Evolutionary conservation across 2,888 invertebrate genomes (phyloP).

Genomic region (Cerastis leucographa): DNA sequence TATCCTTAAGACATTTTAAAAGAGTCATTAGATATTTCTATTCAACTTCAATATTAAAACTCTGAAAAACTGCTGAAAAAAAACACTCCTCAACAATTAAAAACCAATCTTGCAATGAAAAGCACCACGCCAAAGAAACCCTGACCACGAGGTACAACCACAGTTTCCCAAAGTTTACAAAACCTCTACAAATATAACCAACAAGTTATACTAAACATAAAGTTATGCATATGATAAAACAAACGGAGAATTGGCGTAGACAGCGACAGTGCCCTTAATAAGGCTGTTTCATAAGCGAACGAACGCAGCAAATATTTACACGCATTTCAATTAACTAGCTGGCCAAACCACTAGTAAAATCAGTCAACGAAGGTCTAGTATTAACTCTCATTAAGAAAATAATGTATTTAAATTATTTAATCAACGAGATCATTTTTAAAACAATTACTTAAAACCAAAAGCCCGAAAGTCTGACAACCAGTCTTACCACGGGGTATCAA

Average conservation of each 20-base stretch:
- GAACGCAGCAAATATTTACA: slow-evolving; percentile 84
- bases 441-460: not conserved
- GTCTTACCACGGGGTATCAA: no score
- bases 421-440: no score
- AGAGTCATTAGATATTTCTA: not conserved
- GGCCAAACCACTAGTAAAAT: slow-evolving; percentile 69
- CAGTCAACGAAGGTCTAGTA: slow-evolving; percentile 20
- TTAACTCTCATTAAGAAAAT: not conserved
- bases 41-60: not conserved
- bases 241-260: slow-evolving; percentile 46
- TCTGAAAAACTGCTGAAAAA: not conserved
- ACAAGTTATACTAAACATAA: slow-evolving; percentile 12
- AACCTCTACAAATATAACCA: slow-evolving; percentile 6
- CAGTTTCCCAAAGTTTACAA: not conserved
- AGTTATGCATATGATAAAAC: slow-evolving; percentile 49
- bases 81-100: not conserved
- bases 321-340: slow-evolving; percentile 88
- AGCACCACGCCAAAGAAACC: not conserved
- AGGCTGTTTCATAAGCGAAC: slow-evolving; percentile 81
- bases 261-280: slow-evolving; percentile 73
- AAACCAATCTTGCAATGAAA: not conserved
- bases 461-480: no score
- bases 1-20: not conserved
- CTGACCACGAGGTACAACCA: not conserved
- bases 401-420: not conserved